Conservation (phyloP, 2,113 vertebrate species). For the Bujurquina vittata region DNA sequence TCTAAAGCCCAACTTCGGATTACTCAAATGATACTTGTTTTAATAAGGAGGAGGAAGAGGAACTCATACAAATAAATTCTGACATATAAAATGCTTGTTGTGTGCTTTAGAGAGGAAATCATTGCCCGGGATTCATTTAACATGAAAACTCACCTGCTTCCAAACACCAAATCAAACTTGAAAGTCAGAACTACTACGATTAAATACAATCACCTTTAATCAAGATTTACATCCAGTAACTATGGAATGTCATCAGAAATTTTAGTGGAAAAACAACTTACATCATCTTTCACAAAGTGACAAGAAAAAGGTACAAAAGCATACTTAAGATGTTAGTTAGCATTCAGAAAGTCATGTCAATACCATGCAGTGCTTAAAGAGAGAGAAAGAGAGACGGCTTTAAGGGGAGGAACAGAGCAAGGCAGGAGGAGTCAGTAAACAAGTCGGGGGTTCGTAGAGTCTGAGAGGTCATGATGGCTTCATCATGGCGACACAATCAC, state of each 20-base stretch:
- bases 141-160: constrained; percentile 57
- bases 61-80: not conserved
- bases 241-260: constrained; percentile 61
- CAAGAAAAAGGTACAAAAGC: constrained; percentile 67
- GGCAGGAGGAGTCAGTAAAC: constrained; percentile 36
- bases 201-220: constrained; percentile 73
- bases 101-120: not conserved
- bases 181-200: constrained; percentile 38
- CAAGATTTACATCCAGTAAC: constrained; percentile 64
- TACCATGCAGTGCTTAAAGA: constrained; percentile 72
- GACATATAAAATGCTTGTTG: not conserved
- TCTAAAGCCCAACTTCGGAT: not conserved
- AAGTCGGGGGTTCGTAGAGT: constrained; percentile 23
- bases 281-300: constrained; percentile 60
- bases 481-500: constrained; percentile 61
- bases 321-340: constrained; percentile 65
- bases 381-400: constrained; percentile 31
- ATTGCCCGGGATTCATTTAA: not conserved
- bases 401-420: constrained; percentile 1
- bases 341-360: constrained; percentile 65
- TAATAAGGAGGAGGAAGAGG: not conserved
- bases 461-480: constrained; percentile 57
- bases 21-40: not conserved
- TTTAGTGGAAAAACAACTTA: constrained; percentile 59
- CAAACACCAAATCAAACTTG: not conserved